These are phyloP conservation scores for Drosophila persimilis DNA, from an alignment of 1,140 invertebrate genomes.

Conservation along the genomic window DNA sequence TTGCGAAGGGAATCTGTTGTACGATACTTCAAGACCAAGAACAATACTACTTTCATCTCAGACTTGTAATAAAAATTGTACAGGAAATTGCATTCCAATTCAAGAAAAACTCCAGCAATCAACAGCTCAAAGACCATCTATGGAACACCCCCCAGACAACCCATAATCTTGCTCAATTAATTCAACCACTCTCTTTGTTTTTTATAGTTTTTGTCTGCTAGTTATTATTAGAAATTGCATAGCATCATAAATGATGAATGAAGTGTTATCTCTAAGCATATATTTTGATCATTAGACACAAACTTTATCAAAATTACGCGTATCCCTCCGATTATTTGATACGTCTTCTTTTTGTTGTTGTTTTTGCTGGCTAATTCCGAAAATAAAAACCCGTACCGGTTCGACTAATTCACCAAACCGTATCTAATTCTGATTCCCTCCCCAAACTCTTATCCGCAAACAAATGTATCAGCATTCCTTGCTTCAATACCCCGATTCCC, in stretches of 20 bases:
- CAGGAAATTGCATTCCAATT: conserved; percentile 16
- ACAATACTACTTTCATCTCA: no score
- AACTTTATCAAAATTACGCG: conserved; percentile 6
- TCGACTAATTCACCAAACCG: conserved; percentile 57
- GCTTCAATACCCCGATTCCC: conserved; percentile 10
- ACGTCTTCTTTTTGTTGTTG: background rate
- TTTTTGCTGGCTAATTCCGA: conserved; percentile 5
- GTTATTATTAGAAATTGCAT: conserved; percentile 49
- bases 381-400: conserved; percentile 25
- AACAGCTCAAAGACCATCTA: conserved; percentile 1
- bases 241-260: conserved; percentile 44
- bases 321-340: conserved; percentile 9
- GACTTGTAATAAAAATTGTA: no score
- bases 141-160: background rate
- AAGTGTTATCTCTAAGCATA: conserved; percentile 26
- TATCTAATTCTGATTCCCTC: conserved; percentile 67
- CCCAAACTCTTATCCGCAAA: conserved; percentile 35
- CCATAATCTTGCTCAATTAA: conserved; percentile 27
- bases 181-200: background rate
- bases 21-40: no score
- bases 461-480: conserved; percentile 46
- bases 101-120: background rate
- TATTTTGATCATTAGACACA: conserved; percentile 23
- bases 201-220: conserved; percentile 2
- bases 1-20: no score